Evolutionary conservation across 2,797 vertebrate genomes (phyloP), one percentile per base, ranked within the genome.

Genomic region (Cottoperca gobio): DNA sequence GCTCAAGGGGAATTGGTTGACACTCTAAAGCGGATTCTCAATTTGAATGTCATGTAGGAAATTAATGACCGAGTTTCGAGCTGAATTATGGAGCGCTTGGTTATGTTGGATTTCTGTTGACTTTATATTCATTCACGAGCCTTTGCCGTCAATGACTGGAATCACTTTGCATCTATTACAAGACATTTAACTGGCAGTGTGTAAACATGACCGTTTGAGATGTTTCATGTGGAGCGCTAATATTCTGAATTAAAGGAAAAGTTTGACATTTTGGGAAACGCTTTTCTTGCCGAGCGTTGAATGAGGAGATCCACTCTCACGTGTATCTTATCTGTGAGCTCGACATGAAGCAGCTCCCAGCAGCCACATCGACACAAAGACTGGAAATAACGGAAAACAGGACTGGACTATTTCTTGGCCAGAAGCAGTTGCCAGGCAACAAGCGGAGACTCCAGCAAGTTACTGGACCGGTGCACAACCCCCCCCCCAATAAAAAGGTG

Each of bases 1-100:
- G 77, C 69, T 81, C 78, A 67, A 79, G 69, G 73, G 76, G 81
- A 91, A 86, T 81, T 82, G 76, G 61, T 48, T 85, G 85, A 80
- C 73, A 76, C 70, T 83, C 70, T 66, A 73, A 68, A 83, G 79
- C 11, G 46, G 65, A 69, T 83, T 85, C 64, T 76, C 52, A 63
- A 74, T 82, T 78, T 73, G 55, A 72, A 82, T 90, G 88, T 92
- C 81, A 87, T 76, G 48, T 65, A 83, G 35, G 48, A 73, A 81
- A 84, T 83, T 65, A 83, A 88, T 81, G 72, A 70, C 57, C 53
- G 53, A 82, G 28, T 83, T 86, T 58, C 55, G 21, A 70, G 57
- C 57, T 83, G 70, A 85, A 82, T 80, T 86, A 78, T 88, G 68
- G 74, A 50, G 49, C 17, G 69, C 73, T 59, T 64, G 43, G 45